Conservation (phyloP, 1,140 invertebrate genomes). For the Zelostemma sp. region DNA sequence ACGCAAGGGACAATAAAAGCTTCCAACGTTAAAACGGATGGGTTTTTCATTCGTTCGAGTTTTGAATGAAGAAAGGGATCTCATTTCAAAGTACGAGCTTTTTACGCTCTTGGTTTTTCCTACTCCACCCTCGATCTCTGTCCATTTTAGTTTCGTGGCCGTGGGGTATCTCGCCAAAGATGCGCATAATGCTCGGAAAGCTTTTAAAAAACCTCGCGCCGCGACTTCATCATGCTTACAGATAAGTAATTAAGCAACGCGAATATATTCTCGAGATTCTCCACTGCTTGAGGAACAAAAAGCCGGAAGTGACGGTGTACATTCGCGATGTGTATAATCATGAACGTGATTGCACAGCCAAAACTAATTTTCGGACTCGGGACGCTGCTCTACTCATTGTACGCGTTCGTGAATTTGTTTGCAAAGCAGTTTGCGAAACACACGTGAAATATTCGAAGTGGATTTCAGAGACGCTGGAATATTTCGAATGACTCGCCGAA, state of each 20-base stretch:
- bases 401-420: conserved; percentile 13
- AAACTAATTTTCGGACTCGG: conserved; percentile 35
- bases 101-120: conserved; percentile 53
- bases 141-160: conserved; percentile 49
- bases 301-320: conserved; percentile 33
- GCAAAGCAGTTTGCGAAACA: conserved; percentile 24
- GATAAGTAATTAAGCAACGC: conserved; percentile 56
- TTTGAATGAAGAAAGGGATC: conserved; percentile 61
- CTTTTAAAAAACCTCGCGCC: conserved; percentile 41
- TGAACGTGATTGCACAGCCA: conserved; percentile 35
- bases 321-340: conserved; percentile 36
- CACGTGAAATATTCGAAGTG: conserved; percentile 28
- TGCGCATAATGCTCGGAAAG: conserved; percentile 54
- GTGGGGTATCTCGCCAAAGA: conserved; percentile 53
- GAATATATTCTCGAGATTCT: conserved; percentile 45
- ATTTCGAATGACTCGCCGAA: conserved; percentile 17
- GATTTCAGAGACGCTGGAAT: conserved; percentile 27
- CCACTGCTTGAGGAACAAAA: conserved; percentile 31
- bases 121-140: conserved; percentile 21
- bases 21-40: conserved; percentile 45
- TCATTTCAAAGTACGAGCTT: conserved; percentile 58
- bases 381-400: conserved; percentile 26
- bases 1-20: conserved; percentile 57
- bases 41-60: conserved; percentile 61
- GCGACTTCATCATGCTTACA: conserved; percentile 38